Conservation (phyloP, 2,113 vertebrate genomes). For the Pao palembangensis region DNA sequence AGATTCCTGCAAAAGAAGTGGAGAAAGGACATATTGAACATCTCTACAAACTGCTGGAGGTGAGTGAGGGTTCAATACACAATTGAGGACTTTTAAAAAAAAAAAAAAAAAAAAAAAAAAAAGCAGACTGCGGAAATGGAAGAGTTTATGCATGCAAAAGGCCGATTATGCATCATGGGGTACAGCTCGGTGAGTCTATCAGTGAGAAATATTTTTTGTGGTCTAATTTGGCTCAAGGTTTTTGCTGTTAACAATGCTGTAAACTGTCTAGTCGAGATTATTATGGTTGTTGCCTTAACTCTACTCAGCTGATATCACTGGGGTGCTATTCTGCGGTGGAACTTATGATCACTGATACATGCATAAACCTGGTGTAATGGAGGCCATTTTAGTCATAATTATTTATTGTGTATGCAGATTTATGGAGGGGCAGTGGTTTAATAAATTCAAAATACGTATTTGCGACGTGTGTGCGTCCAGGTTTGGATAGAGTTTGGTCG, state of each 20-base stretch:
- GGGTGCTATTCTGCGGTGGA: not conserved
- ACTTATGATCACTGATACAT: slow-evolving; percentile 13
- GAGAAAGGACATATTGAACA: slow-evolving; percentile 89
- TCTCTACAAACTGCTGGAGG: slow-evolving; percentile 94
- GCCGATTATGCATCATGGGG: too few species aligned
- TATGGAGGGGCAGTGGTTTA: not conserved
- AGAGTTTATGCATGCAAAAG: not conserved
- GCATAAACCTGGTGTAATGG: slow-evolving; percentile 5
- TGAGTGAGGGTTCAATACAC: slow-evolving; percentile 50
- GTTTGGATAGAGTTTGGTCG: slow-evolving; percentile 97
- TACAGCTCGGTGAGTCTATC: too few species aligned
- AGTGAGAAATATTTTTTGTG: not conserved
- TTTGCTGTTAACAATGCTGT: slow-evolving; percentile 15
- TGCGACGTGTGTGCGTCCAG: slow-evolving; percentile 59
- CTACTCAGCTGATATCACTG: slow-evolving; percentile 45
- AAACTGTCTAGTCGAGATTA: slow-evolving; percentile 36
- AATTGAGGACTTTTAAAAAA: not conserved
- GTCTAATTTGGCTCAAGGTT: slow-evolving; percentile 6
- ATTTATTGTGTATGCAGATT: not conserved
- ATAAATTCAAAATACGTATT: not conserved
- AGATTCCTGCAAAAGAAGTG: slow-evolving; percentile 87
- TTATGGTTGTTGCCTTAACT: slow-evolving; percentile 25
- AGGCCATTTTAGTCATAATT: not conserved
- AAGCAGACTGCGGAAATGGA: not conserved
- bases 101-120: not conserved